Evolutionary conservation across 2,797 vertebrate species (phyloP).

Genomic region (Dipus sagitta): DNA sequence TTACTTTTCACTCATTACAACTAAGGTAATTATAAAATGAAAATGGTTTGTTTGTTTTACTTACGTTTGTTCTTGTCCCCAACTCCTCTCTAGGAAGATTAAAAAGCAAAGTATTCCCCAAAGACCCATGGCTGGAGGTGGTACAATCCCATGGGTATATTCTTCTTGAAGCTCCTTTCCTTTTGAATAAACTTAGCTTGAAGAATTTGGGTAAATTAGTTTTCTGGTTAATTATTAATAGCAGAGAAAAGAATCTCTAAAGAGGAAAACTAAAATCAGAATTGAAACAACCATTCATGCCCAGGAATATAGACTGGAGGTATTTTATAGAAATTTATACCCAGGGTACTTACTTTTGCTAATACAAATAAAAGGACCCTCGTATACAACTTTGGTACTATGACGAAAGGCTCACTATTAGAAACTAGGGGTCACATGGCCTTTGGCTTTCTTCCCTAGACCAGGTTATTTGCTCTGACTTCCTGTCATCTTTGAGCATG

Average conservation of each 20-base stretch:
- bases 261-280: slow-evolving; percentile 31
- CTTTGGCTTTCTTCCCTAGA: slow-evolving; percentile 5
- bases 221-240: slow-evolving; percentile 88
- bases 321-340: slow-evolving; percentile 16
- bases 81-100: slow-evolving; percentile 69
- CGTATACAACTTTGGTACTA: not conserved
- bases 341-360: slow-evolving; percentile 3
- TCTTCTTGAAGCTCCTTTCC: not conserved
- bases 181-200: slow-evolving; percentile 59
- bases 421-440: not conserved
- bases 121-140: slow-evolving; percentile 81
- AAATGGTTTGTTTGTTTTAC: slow-evolving; percentile 75
- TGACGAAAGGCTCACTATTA: not conserved
- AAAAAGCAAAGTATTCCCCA: slow-evolving; percentile 80
- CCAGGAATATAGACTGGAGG: not conserved
- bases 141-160: not conserved
- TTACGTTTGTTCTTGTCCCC: slow-evolving; percentile 90
- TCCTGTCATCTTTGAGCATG: not conserved
- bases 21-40: slow-evolving; percentile 37
- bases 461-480: not conserved
- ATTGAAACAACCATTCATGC: slow-evolving; percentile 36
- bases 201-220: slow-evolving; percentile 56
- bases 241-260: slow-evolving; percentile 53
- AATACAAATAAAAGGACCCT: slow-evolving; percentile 21
- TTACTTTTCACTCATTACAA: not conserved